phyloP scores from a whole-genome alignment of 2,113 vertebrate species.

The Pao palembangensis region DNA sequence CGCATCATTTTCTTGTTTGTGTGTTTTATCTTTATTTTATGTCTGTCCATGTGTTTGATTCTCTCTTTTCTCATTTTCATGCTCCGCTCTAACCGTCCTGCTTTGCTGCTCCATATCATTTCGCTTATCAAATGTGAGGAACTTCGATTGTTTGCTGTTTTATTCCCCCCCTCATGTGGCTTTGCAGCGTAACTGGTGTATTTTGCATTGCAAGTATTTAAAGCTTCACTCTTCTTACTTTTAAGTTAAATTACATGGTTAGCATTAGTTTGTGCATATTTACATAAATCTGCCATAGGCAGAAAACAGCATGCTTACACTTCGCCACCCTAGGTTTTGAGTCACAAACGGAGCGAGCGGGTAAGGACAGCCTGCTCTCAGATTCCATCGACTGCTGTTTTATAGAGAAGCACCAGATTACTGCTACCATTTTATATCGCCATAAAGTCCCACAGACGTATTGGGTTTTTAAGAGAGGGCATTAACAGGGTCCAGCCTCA shows the following conservation, averaged over 20 bases:
- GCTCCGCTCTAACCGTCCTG: constrained; percentile 38
- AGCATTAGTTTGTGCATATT: neutral
- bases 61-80: constrained; percentile 55
- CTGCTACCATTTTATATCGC: constrained; percentile 57
- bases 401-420: constrained; percentile 56
- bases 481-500: constrained; percentile 63
- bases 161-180: neutral
- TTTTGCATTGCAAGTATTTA: neutral
- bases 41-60: constrained; percentile 51
- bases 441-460: constrained; percentile 62
- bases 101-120: constrained; percentile 40
- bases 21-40: constrained; percentile 36
- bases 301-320: constrained; percentile 15
- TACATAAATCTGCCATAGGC: constrained; percentile 3
- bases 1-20: constrained; percentile 6
- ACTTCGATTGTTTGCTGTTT: constrained; percentile 1
- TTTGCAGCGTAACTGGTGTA: neutral
- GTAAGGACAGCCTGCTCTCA: constrained; percentile 37
- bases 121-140: constrained; percentile 59
- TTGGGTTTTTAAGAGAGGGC: constrained; percentile 59
- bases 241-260: neutral
- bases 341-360: constrained; percentile 15
- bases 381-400: constrained; percentile 54
- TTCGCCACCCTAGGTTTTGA: constrained; percentile 9
- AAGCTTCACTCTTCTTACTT: neutral